Conservation (phyloP, 1,140 invertebrate genomes). For the Zeugodacus cucurbitae region DNA sequence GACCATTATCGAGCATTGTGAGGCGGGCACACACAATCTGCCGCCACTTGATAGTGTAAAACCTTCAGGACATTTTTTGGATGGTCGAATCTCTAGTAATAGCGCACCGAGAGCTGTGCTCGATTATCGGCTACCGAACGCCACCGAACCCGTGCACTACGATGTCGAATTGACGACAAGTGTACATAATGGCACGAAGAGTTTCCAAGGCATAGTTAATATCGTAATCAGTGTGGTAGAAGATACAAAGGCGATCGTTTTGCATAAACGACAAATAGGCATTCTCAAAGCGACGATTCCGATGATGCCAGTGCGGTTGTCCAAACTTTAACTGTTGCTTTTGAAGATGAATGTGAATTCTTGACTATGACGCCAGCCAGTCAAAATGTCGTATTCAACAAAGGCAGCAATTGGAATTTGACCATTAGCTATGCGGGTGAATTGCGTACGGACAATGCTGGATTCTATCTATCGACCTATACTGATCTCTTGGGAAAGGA, state of each 20-base stretch:
- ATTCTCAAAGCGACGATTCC: conserved; percentile 46
- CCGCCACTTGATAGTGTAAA: conserved; percentile 50
- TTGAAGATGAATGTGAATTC: conserved; percentile 54
- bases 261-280: conserved; percentile 67
- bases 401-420: conserved; percentile 63
- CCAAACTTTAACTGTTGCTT: conserved; percentile 32
- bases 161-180: conserved; percentile 73
- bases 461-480: conserved; percentile 87
- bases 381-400: conserved; percentile 48
- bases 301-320: neutral
- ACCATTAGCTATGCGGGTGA: conserved; percentile 68
- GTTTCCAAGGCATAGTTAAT: conserved; percentile 71
- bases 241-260: conserved; percentile 62
- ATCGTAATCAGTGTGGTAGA: conserved; percentile 67
- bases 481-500: conserved; percentile 63
- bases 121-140: conserved; percentile 71
- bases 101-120: conserved; percentile 46
- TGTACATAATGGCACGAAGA: conserved; percentile 67
- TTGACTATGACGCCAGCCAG: conserved; percentile 51
- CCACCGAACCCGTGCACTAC: conserved; percentile 73
- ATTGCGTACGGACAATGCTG: conserved; percentile 72
- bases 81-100: neutral
- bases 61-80: conserved; percentile 47
- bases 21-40: conserved; percentile 44
- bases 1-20: neutral